A percentile compares a stretch with the other conserved stretches of the same genome.
phyloP scores from a whole-genome alignment of 2,113 vertebrate species.

The Tetrao urogallus region DNA sequence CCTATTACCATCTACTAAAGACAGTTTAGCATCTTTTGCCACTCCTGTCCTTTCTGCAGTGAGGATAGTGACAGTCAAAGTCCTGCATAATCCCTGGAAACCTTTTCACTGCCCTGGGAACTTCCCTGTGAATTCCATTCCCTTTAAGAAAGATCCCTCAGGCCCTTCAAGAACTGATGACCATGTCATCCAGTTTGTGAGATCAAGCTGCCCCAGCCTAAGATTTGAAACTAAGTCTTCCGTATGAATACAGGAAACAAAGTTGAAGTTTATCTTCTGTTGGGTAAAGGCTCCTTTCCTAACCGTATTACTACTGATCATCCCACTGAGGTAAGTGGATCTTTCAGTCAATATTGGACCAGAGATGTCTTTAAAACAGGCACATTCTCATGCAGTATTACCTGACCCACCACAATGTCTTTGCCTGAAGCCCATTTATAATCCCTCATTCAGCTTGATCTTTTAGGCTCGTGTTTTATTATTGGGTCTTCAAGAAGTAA shows the following conservation, averaged over 20 bases:
- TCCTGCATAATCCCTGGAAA: not conserved
- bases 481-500: not conserved
- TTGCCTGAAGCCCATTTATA: not conserved
- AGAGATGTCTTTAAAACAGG: not conserved
- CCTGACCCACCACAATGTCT: not conserved
- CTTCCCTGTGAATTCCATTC: not conserved
- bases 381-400: not conserved
- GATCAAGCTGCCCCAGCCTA: not conserved
- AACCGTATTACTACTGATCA: not conserved
- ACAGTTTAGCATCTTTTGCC: not conserved
- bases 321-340: not conserved
- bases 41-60: not conserved
- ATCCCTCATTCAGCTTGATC: not conserved
- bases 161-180: not conserved
- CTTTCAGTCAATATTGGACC: not conserved
- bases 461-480: not conserved
- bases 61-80: not conserved
- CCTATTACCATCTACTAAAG: not conserved
- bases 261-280: not conserved
- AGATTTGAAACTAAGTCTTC: not conserved
- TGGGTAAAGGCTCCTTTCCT: not conserved
- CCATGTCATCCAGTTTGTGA: not conserved
- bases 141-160: not conserved
- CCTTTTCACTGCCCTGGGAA: accelerated
- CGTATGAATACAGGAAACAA: not conserved